A percentile compares a stretch with the other conserved stretches of the same genome.
These are phyloP conservation scores for Halisarca cf. caerulea DNA, from an alignment of 37 sponge, comb jelly and placozoan genomes.

Conservation along the genomic window DNA sequence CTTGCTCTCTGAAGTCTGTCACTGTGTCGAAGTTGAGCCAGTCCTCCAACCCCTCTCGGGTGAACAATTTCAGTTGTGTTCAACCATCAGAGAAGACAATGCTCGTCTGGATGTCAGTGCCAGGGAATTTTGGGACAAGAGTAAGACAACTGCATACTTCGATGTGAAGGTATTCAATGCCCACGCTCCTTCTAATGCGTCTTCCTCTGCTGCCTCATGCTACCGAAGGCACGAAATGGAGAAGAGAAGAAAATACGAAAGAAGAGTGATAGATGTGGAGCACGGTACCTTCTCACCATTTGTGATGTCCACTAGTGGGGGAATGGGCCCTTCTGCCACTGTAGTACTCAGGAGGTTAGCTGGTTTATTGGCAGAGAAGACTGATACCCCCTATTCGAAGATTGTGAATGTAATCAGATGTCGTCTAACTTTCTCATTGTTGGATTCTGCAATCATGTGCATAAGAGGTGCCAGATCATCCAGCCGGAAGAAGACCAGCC, in stretches of 20 bases:
- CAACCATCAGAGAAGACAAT: background rate
- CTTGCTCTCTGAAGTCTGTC: slow-evolving; percentile 7
- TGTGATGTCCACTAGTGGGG: slow-evolving; percentile 16
- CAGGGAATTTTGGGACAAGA: slow-evolving; percentile 4
- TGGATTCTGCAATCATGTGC: slow-evolving; percentile 14
- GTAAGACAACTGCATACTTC: background rate
- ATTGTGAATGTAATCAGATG: slow-evolving; percentile 3
- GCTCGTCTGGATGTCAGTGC: slow-evolving; percentile 5
- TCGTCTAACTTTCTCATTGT: background rate
- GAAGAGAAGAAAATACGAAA: slow-evolving; percentile 2
- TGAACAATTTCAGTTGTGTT: background rate
- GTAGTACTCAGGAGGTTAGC: background rate
- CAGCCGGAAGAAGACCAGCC: slow-evolving; percentile 12
- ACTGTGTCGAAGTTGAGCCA: background rate
- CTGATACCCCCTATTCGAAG: background rate
- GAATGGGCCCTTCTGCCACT: background rate
- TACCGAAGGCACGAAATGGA: slow-evolving; percentile 9
- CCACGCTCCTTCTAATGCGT: slow-evolving; percentile 1
- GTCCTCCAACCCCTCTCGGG: slow-evolving; percentile 5
- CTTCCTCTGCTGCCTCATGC: background rate
- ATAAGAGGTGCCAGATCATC: slow-evolving; percentile 25
- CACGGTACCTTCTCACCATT: slow-evolving; percentile 28
- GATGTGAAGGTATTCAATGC: slow-evolving; percentile 16
- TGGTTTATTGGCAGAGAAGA: slow-evolving; percentile 10
- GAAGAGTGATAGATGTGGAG: slow-evolving; percentile 18